Evolutionary conservation across 1,140 invertebrate species (phyloP), one percentile per base, ranked within the genome.

Genomic region (Drosophila varians): DNA sequence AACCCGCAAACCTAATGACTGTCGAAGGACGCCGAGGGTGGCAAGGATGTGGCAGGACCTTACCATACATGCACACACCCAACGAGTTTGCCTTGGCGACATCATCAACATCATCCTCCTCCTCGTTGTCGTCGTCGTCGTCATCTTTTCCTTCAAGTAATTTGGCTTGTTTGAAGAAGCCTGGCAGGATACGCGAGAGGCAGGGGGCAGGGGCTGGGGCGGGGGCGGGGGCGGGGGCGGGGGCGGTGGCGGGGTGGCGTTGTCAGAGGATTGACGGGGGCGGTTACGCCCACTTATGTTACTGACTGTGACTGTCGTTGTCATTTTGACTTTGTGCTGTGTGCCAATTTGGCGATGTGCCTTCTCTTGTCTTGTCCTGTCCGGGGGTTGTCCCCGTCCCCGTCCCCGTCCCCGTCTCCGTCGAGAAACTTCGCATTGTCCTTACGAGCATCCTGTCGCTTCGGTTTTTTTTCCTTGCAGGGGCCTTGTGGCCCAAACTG

Each of bases 271-370:
- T 36, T 36, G 36, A 16, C 12, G 12, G 36, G 14, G 60, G 14
- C 11, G 28, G 26, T 19, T 12, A 26, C 60, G 61, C 64, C 64
- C 64, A 68, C 64, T 68, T 68, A 68, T 68, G 61, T 66, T 61
- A 68, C 61, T 26, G 60, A 60, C 60, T 66, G 52, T 8, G 58
- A 38, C 62, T 68, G 64, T 66, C 64, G 61, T 66, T 66, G 60
- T 68, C 64, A 68, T 68, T 68, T 68, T 66, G 64, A 68, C 64
- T 68, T 68, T 68, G 64, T 66, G 47, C 64, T 66, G 60, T 66
- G 62, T 45, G 62, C 62, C 60, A 66, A 66, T 65, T 66, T 65
- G 62, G 62, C 62, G 62, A 65, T 65, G 28, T 31, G 60, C 62
- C 62, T 43, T 49, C 62, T 52, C 60, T 61, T 66, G 62, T 34